Evolutionary conservation across 53 echinoderm and acorn worm genomes (phyloP).

Genomic region (Holothuria leucospilota): DNA sequence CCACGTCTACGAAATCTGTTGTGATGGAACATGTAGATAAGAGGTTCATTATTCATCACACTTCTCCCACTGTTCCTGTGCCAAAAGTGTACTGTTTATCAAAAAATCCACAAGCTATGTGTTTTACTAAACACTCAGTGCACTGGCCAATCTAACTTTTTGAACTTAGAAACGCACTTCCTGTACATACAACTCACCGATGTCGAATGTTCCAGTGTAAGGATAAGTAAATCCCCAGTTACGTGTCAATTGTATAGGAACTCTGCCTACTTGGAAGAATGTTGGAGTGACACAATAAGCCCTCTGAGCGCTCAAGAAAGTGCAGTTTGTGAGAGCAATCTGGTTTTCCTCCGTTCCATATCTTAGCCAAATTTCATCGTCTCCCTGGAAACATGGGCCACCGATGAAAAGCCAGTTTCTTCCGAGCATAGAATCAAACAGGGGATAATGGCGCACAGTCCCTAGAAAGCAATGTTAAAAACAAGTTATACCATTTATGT

Average conservation of each 20-base stretch:
- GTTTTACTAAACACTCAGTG: too few species aligned
- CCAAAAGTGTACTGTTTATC: too few species aligned
- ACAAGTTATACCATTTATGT: too few species aligned
- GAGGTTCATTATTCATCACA: too few species aligned
- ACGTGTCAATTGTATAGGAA: constrained; percentile 70
- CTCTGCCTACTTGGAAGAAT: constrained; percentile 82
- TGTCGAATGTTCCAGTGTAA: constrained; percentile 75
- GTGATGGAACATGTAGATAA: too few species aligned
- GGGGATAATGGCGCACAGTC: constrained; percentile 72
- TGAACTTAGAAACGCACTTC: too few species aligned
- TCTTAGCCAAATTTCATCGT: constrained; percentile 81
- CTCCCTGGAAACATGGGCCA: constrained; percentile 89
- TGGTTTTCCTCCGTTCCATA: constrained; percentile 78
- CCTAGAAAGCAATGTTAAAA: constrained; percentile 44
- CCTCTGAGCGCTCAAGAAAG: constrained; percentile 69
- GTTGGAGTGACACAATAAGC: constrained; percentile 88
- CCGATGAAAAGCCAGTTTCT: constrained; percentile 78
- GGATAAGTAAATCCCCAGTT: constrained; percentile 80
- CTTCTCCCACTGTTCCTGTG: too few species aligned
- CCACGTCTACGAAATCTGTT: too few species aligned
- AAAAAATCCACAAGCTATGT: too few species aligned
- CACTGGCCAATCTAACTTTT: too few species aligned
- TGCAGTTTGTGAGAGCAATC: constrained; percentile 85
- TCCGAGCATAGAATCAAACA: constrained; percentile 87
- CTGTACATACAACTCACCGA: constrained; percentile 67